Evolutionary conservation across 2,888 invertebrate genomes (phyloP).

Genomic region (Ophonus ardosiacus): DNA sequence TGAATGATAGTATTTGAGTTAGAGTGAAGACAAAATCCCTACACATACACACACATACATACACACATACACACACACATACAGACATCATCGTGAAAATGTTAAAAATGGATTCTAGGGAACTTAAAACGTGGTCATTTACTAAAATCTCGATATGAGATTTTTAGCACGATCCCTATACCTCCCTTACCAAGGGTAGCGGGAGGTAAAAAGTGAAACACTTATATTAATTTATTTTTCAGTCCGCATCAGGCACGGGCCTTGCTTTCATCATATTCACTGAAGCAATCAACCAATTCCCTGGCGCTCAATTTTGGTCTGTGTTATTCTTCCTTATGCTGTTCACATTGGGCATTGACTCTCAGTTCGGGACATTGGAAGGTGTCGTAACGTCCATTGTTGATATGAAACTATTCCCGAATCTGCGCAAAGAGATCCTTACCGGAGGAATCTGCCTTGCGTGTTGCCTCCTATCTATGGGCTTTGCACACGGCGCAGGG

Average conservation of each 20-base stretch:
- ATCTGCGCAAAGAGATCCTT: slow-evolving; percentile 91
- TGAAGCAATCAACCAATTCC: slow-evolving; percentile 98
- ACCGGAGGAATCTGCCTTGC: slow-evolving; percentile 88
- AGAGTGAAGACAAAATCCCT: too few species aligned
- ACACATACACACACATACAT: too few species aligned
- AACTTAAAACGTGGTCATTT: too few species aligned
- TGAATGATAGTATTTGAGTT: too few species aligned
- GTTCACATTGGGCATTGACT: slow-evolving; percentile 96
- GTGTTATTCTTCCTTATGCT: slow-evolving; percentile 97
- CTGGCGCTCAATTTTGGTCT: slow-evolving; percentile 97
- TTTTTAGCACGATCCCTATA: too few species aligned
- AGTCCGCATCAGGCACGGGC: slow-evolving; percentile 98
- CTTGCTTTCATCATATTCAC: slow-evolving; percentile 98
- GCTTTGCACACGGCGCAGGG: slow-evolving; percentile 94
- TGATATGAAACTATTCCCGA: slow-evolving; percentile 96
- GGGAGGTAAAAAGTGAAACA: too few species aligned
- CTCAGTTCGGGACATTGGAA: slow-evolving; percentile 96
- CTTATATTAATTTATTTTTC: slow-evolving; percentile 70
- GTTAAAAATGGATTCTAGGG: too few species aligned
- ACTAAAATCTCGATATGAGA: too few species aligned
- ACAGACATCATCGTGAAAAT: too few species aligned
- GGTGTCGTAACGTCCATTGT: slow-evolving; percentile 97
- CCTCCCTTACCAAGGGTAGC: too few species aligned
- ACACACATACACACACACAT: too few species aligned
- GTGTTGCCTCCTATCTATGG: slow-evolving; percentile 92